Evolutionary conservation across 2,797 vertebrate genomes (phyloP), one percentile per base, ranked within the genome.

Genomic region (Coregonus suidteri): DNA sequence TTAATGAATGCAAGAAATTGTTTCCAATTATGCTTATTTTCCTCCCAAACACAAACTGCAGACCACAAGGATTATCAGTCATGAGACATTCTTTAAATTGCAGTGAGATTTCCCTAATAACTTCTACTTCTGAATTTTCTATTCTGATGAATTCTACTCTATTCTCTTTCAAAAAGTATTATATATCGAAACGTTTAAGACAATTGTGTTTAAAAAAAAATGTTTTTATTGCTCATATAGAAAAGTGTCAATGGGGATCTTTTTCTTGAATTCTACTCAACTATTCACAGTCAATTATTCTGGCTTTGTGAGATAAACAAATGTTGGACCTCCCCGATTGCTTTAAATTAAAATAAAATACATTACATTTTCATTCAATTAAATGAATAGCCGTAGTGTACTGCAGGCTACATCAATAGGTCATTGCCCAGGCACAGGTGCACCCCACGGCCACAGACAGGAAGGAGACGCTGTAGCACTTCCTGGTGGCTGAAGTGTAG

Each of bases 381-480:
- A 47, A 47, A 47, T 47, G 9, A 47, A 47, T 47, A 11, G 3
- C 41, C 9, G 41, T 47, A 47, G 9, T 47, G 9, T 59, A 41
- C 34, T 64, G 65, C 41, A 47, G 41, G 41, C 11, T 31, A 54
- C 31, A 51, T 47, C 37, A 20, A 13, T 0, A 4, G 30, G 67
- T 81, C 51, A 34, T 62, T 74, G 89, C 78, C 82, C 76, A 30
- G 14, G 92, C 79, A 14, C 94, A 94, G 37, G 93, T 94, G 65
- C 94, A 95, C 75, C 93, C 93, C 0, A 94, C 90, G 0, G 81
- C 78, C 35, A 95, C 83, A 0, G 71, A 79, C 14, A 35, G 83
- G 76, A 81, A 92, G 0, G 85, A 80, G 0, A 84, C 81, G 0
- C 18, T 86, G 85, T 91, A 94, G 77, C 92, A 91, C 47, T 0